Evolutionary conservation across 1,140 invertebrate genomes (phyloP).

Genomic region (Steinernema feltiae): DNA sequence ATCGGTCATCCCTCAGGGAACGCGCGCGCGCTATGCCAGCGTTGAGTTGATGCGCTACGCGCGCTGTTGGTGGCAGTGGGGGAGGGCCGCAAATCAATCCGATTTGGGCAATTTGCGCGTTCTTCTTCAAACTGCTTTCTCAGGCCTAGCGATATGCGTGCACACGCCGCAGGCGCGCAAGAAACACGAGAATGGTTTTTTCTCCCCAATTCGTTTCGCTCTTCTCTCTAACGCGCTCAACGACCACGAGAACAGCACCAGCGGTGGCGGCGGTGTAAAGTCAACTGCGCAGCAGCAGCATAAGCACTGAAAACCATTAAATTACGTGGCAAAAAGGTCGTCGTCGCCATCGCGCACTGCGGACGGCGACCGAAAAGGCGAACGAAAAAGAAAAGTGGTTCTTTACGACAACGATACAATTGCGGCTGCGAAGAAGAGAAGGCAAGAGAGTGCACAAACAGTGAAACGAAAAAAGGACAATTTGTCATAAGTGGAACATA

Average conservation of each 20-base stretch:
- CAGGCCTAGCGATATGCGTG: neutral
- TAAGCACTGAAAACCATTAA: neutral
- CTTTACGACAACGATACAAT: neutral
- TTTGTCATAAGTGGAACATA: too few relatives aligned
- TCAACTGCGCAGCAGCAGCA: neutral
- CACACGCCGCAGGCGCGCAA: neutral
- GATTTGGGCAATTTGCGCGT: slow-evolving; percentile 11
- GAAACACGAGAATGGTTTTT: neutral
- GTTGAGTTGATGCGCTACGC: neutral
- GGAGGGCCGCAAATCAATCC: slow-evolving; percentile 13
- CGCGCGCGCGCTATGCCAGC: neutral
- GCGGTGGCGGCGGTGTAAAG: neutral
- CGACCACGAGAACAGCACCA: too few relatives aligned
- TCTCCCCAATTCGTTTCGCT: too few relatives aligned
- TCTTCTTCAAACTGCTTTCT: neutral
- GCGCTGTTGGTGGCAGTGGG: neutral
- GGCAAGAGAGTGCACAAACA: neutral
- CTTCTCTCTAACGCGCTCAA: too few relatives aligned
- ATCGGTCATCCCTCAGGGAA: neutral
- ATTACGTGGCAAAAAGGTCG: slow-evolving; percentile 15
- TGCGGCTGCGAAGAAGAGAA: neutral
- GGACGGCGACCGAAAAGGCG: neutral
- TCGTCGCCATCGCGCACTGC: neutral
- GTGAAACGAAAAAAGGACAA: neutral
- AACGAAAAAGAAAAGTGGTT: neutral